Evolutionary conservation across 2,888 invertebrate species (phyloP).

Genomic region (Tipula lateralis): DNA sequence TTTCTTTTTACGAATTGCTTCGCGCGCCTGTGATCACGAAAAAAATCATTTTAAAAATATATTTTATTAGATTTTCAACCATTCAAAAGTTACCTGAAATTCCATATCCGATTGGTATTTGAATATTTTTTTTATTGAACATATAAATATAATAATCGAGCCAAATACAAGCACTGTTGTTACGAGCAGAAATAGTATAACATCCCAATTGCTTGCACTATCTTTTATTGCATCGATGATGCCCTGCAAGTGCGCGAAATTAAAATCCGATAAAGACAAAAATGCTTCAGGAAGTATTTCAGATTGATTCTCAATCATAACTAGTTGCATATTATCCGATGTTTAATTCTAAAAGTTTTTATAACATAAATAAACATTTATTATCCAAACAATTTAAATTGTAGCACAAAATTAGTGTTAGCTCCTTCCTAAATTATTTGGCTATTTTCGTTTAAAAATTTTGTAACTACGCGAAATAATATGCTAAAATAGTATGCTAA

Average conservation of each 20-base stretch:
- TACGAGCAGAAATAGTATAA: neutral
- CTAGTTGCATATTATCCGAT: neutral
- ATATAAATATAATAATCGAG: neutral
- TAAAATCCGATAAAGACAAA: too few relatives aligned
- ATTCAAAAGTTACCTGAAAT: neutral
- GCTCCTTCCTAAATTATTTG: too few relatives aligned
- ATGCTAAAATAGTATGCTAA: too few relatives aligned
- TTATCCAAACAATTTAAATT: too few relatives aligned
- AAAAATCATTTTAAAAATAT: neutral
- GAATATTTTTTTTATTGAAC: constrained; percentile 25
- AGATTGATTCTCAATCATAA: neutral
- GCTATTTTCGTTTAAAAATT: too few relatives aligned
- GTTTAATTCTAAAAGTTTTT: neutral
- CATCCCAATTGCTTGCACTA: neutral
- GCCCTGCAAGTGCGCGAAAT: neutral
- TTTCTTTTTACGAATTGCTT: neutral
- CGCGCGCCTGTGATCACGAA: too few relatives aligned
- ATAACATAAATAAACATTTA: too few relatives aligned
- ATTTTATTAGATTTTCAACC: neutral
- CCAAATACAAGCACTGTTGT: neutral
- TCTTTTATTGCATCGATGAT: neutral
- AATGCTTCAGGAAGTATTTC: neutral
- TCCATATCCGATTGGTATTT: neutral
- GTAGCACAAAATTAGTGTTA: too few relatives aligned
- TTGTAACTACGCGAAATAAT: too few relatives aligned